phyloP scores from a whole-genome alignment of 1,140 invertebrate species.

The Orius laevigatus region DNA sequence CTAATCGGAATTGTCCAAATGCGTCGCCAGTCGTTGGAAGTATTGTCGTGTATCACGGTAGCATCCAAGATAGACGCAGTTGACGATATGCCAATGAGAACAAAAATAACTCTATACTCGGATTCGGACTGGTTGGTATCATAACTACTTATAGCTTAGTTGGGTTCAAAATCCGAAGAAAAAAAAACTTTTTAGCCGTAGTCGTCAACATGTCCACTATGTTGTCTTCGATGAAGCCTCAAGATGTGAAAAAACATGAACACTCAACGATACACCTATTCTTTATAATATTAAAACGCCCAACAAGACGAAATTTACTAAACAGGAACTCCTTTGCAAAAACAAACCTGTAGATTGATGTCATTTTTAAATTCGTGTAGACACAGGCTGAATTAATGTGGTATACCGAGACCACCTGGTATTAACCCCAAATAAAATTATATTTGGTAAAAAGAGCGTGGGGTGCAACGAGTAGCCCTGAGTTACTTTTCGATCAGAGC shows the following conservation, averaged over 20 bases:
- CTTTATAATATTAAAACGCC: slow-evolving; percentile 74
- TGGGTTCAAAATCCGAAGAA: slow-evolving; percentile 56
- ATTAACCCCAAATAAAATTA: slow-evolving; percentile 71
- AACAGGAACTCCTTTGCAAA: slow-evolving; percentile 88
- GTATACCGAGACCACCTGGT: slow-evolving; percentile 75
- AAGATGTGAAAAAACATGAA: slow-evolving; percentile 97
- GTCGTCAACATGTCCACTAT: slow-evolving; percentile 76
- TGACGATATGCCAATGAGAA: slow-evolving; percentile 61
- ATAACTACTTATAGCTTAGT: slow-evolving; percentile 80
- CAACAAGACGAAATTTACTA: slow-evolving; percentile 64
- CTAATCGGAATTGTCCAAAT: slow-evolving; percentile 60
- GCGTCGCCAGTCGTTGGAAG: slow-evolving; percentile 68
- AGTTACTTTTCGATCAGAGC: slow-evolving; percentile 71
- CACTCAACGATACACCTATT: slow-evolving; percentile 73
- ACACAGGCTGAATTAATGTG: slow-evolving; percentile 95
- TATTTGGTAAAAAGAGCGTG: slow-evolving; percentile 46
- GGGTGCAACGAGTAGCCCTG: slow-evolving; percentile 29
- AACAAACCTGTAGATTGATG: slow-evolving; percentile 91
- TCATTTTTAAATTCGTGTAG: slow-evolving; percentile 88
- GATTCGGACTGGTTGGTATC: slow-evolving; percentile 73
- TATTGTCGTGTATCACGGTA: slow-evolving; percentile 80
- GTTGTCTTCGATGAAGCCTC: slow-evolving; percentile 93
- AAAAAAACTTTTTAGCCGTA: slow-evolving; percentile 79
- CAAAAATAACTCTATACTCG: slow-evolving; percentile 50
- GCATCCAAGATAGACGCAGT: slow-evolving; percentile 62